phyloP scores from a whole-genome alignment of 2,888 invertebrate species.

The Hesperia comma region DNA sequence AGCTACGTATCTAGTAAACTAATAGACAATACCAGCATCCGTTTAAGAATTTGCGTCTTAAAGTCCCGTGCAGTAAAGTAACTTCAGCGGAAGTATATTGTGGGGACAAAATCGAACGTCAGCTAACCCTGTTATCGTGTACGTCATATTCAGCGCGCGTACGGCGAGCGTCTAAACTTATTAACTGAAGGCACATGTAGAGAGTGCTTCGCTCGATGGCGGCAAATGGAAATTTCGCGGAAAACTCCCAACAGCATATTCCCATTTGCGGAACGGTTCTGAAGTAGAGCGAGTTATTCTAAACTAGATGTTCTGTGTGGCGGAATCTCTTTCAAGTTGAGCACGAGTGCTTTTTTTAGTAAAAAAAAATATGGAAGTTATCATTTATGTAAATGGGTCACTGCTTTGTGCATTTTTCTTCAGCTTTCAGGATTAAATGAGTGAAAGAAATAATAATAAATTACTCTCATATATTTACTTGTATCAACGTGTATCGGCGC shows the following conservation, averaged over 20 bases:
- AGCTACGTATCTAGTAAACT: too few relatives aligned
- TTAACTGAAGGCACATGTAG: slow-evolving; percentile 30
- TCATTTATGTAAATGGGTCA: not conserved
- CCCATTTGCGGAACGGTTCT: slow-evolving; percentile 19
- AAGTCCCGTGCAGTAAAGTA: not conserved
- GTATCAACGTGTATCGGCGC: too few relatives aligned
- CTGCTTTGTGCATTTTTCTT: not conserved
- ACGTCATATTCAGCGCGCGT: slow-evolving; percentile 31
- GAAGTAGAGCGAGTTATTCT: slow-evolving; percentile 18
- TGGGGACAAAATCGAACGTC: not conserved
- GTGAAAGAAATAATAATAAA: too few relatives aligned
- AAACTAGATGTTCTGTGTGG: slow-evolving; percentile 3
- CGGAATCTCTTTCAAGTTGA: not conserved
- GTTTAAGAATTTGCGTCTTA: not conserved
- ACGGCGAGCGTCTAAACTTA: slow-evolving; percentile 37
- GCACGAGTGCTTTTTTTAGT: not conserved
- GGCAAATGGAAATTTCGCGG: slow-evolving; percentile 39
- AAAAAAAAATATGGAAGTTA: not conserved
- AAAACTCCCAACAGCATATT: slow-evolving; percentile 33
- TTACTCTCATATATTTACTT: too few relatives aligned
- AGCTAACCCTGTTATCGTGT: slow-evolving; percentile 2
- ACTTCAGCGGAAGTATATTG: not conserved
- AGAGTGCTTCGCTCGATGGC: slow-evolving; percentile 33
- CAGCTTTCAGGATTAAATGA: too few relatives aligned
- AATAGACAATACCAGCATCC: too few relatives aligned